phyloP scores from a whole-genome alignment of 2,797 vertebrate species.

The Leptoclinus maculatus region DNA sequence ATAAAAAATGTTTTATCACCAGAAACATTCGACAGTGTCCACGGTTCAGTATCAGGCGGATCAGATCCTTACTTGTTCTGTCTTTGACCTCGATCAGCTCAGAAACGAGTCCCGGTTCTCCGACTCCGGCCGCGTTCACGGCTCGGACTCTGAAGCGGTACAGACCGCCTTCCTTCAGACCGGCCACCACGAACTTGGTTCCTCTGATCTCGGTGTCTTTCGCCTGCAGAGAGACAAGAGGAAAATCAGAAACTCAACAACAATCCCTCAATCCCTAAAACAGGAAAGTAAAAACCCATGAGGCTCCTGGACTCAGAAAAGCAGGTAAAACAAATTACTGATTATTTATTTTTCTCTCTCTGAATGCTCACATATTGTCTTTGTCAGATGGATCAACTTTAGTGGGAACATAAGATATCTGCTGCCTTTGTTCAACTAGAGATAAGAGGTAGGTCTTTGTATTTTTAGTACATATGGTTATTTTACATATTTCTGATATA shows the following conservation, averaged over 20 bases:
- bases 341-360: no score
- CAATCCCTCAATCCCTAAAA: not conserved
- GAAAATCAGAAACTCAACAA: not conserved
- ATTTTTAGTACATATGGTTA: no score
- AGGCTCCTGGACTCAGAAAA: not conserved
- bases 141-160: constrained; percentile 97
- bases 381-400: no score
- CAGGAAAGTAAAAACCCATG: no score
- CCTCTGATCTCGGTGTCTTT: constrained; percentile 98
- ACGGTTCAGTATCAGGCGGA: not conserved
- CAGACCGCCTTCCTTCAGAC: constrained; percentile 93
- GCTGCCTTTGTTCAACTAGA: no score
- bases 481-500: not conserved
- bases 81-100: constrained; percentile 96
- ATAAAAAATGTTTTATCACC: not conserved
- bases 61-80: constrained; percentile 90
- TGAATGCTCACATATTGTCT: no score
- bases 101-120: constrained; percentile 93
- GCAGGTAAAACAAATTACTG: no score
- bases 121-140: constrained; percentile 92
- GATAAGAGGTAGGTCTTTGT: not conserved
- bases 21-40: not conserved
- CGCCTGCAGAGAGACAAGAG: constrained; percentile 79
- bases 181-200: constrained; percentile 93
- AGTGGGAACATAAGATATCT: no score